These are phyloP conservation scores for Zosterops lateralis DNA, from an alignment of 2,113 vertebrate species.

Conservation along the genomic window DNA sequence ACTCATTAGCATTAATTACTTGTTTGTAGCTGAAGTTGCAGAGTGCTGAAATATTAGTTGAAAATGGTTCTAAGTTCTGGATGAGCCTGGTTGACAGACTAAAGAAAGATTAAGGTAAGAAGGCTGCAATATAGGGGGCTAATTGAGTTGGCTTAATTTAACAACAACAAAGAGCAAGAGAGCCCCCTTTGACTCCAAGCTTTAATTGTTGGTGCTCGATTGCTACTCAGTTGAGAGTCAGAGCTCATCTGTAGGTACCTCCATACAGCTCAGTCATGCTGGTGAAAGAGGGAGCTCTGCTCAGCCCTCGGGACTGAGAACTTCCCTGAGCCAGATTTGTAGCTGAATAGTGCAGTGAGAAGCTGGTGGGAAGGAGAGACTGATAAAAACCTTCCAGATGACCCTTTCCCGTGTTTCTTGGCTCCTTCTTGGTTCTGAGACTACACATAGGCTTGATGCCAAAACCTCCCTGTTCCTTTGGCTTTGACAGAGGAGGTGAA, in stretches of 20 bases:
- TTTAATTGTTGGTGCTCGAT: neutral
- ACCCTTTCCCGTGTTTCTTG: neutral
- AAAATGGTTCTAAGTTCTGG: conserved; percentile 31
- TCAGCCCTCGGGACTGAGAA: accelerated
- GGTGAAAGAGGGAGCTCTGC: neutral
- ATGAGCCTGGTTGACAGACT: conserved; percentile 27
- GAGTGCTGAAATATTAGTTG: conserved; percentile 35
- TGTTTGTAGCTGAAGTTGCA: conserved; percentile 53
- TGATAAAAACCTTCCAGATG: neutral
- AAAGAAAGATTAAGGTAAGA: conserved; percentile 29
- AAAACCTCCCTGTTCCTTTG: neutral
- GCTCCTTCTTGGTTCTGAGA: neutral
- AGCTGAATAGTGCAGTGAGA: neutral
- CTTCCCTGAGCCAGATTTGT: neutral
- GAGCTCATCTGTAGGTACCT: neutral
- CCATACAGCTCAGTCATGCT: neutral
- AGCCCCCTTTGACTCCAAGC: neutral
- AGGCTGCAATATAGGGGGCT: neutral
- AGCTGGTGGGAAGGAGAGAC: neutral
- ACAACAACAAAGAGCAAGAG: neutral
- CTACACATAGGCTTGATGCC: neutral
- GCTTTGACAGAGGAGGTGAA: neutral
- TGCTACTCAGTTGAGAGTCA: neutral
- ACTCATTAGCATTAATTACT: conserved; percentile 63
- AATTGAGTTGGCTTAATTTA: conserved; percentile 51